Evolutionary conservation across 2,797 vertebrate species (phyloP), one percentile per base, ranked within the genome.

Genomic region (Petrocephalus sullivani): DNA sequence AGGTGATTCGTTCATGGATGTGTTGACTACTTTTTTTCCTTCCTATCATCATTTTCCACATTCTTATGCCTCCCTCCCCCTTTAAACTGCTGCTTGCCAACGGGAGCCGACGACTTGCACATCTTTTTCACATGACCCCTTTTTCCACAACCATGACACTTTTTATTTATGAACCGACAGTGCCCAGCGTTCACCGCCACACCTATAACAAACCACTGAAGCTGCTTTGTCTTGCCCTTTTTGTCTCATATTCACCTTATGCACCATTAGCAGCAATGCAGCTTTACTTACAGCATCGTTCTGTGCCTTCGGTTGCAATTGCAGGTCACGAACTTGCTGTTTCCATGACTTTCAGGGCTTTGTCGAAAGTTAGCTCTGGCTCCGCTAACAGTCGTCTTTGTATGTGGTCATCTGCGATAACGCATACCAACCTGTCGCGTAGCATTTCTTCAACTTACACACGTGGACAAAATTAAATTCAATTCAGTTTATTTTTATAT

Each of bases 351-450:
- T 84, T 53, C 58, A 90, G 57, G 9, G 89, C 89, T 85, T 85
- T 90, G 10, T 87, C 28, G 28, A 28, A 28, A 28, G 28, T 28
- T 28, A 28, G 28, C 28, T 28, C 28, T 28, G 28, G 28, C 28
- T 28, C 28, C 28, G 28, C 28, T 28, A 28, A 28, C 28, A 28
- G 28, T 28, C 28, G 28, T 28, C 28, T 28, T 28, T 90, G 87
- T 8, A 90, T 89, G 53, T 61, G 57, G 83, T 89, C 57, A 7
- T 89, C 75, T 3, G 56, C 67, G 0, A 91, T 89, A 0, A 90
- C 82, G 81, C 90, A 92, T 3, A 90, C 90, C 4, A 92, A 61
- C 49, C 90, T 90, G 33, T 91, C 87, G 0, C 49, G 3, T 21
- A 91, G 12, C 90, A 89, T 91, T 7, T 91, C 87, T 71, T 71